Evolutionary conservation across 1,140 invertebrate genomes (phyloP), one percentile per base, ranked within the genome.

Genomic region (Capitella teleta): DNA sequence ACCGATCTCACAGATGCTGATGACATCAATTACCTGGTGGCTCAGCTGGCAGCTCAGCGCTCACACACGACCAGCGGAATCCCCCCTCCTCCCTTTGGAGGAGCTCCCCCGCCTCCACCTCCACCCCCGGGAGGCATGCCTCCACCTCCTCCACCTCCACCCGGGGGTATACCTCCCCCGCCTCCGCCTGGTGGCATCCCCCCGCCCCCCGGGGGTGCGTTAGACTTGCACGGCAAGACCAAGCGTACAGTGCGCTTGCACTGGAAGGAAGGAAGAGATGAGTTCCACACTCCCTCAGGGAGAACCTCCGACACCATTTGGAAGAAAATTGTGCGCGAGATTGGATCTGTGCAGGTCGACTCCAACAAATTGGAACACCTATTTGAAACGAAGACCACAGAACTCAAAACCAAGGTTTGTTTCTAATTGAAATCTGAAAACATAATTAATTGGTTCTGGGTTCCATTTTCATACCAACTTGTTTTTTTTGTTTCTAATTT

Each of bases 321-420:
- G 96, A 89, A 95, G 68, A 89, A 94, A 62, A 67, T 98, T 21
- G 80, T 79, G 36, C 78, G 82, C 10, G 82, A 92, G 2, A 34
- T 49, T 16, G 40, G 47, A 24, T 78, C 78, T 36, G 52, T 72
- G 6, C 63, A 67, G 32, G 78, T 99, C 12, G 95, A 99, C 68
- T 88, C 85, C 5, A 82, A 89, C 60, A 93, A 91, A 73, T 72
- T 98, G 54, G 92, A 98, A 70, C 88, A 95, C 74, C 77, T 99
- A 19, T 99, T 98, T 75, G 95, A 98, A 75, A 91, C 87, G 10
- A 80, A 90, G 59, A 87, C 88, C 50, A 96, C 93, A 76, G 95
- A 99, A 76, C 77, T 92, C 54, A 86, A 94, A 59, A 81, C 81
- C 55, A 95, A 95, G 87, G 71, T 73, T 54, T 59, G 65, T 44